Evolutionary conservation across 2,113 vertebrate species (phyloP).

Genomic region (Cephalopterus ornatus): DNA sequence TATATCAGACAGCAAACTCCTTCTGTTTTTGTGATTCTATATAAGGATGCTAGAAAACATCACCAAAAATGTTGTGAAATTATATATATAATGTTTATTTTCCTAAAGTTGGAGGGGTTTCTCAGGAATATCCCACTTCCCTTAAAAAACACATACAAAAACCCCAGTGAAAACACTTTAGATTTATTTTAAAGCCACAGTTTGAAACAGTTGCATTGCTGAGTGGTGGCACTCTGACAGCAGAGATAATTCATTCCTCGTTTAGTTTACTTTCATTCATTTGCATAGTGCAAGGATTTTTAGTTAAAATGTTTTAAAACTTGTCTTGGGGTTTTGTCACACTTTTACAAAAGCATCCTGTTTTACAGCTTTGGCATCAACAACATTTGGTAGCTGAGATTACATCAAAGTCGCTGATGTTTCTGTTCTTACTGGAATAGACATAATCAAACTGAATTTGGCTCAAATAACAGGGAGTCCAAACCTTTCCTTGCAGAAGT

Average conservation of each 20-base stretch:
- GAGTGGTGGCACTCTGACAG: neutral
- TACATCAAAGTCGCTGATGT: slow-evolving; percentile 7
- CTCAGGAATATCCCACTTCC: neutral
- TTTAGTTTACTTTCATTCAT: slow-evolving; percentile 25
- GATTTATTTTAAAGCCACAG: slow-evolving; percentile 1
- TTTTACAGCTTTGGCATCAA: slow-evolving; percentile 24
- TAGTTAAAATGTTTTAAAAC: slow-evolving; percentile 37
- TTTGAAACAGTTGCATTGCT: slow-evolving; percentile 28
- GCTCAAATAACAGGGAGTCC: neutral
- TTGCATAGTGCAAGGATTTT: slow-evolving; percentile 39
- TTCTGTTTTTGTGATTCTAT: neutral
- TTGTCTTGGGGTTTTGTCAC: slow-evolving; percentile 20
- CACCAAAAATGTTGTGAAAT: neutral
- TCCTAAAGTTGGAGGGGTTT: neutral
- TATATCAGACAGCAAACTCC: neutral
- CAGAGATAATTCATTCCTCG: slow-evolving; percentile 18
- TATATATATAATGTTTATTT: neutral
- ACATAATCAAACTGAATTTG: neutral
- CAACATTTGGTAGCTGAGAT: neutral
- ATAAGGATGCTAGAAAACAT: neutral
- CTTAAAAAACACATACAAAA: neutral
- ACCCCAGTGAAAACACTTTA: neutral
- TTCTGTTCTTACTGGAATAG: neutral
- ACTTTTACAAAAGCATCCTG: slow-evolving; percentile 1
- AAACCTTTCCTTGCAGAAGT: neutral